Percentiles rank a stretch among this genome's conserved stretches.
Conservation (phyloP, 2,113 vertebrate genomes). For the Ctenomys sociabilis region DNA sequence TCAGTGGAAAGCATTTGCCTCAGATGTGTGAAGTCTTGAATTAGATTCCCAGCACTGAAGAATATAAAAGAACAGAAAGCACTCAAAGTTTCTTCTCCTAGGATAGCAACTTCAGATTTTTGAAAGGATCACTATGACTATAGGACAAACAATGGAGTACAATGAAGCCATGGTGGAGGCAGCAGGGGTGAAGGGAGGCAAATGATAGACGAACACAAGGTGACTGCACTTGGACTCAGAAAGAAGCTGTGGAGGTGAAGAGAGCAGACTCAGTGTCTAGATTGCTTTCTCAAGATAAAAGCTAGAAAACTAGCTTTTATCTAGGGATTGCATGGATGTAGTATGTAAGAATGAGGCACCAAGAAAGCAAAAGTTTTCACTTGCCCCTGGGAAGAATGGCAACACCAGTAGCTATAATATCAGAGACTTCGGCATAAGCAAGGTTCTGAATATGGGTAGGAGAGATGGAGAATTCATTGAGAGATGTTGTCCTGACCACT, state of each 20-base stretch:
- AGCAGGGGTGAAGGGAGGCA: neutral
- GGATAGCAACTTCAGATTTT: neutral
- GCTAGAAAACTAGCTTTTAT: neutral
- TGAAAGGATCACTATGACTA: neutral
- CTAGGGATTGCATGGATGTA: neutral
- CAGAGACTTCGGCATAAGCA: neutral
- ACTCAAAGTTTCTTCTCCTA: neutral
- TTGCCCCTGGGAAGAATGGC: neutral
- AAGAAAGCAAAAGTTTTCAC: neutral
- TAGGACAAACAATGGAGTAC: neutral
- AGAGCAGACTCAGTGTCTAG: neutral
- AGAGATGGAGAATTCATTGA: too few relatives aligned
- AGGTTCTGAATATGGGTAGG: neutral
- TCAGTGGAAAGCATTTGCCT: neutral
- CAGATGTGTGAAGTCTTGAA: neutral
- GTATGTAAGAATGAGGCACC: neutral
- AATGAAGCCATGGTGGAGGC: neutral
- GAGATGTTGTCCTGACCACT: too few relatives aligned
- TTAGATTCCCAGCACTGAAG: neutral
- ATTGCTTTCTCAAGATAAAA: neutral
- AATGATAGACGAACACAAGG: neutral
- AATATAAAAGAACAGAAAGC: neutral
- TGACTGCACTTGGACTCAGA: too few relatives aligned
- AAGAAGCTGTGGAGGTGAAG: neutral
- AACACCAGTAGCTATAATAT: neutral